phyloP scores from a whole-genome alignment of 2,888 invertebrate genomes.

The Drosophila limbata region DNA sequence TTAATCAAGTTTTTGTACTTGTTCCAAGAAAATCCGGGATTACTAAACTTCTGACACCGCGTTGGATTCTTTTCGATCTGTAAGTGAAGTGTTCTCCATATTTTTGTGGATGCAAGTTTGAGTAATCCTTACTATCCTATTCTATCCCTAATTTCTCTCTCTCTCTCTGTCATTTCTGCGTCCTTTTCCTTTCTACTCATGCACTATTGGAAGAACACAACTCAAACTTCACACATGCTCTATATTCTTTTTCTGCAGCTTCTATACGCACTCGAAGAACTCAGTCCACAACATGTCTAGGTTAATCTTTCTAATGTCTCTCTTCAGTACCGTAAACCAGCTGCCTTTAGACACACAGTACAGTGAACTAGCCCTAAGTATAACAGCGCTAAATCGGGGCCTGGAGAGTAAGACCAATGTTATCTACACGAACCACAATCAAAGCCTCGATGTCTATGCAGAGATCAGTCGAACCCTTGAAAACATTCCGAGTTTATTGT shows the following conservation, averaged over 20 bases:
- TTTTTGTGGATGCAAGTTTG: neutral
- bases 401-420: conserved; percentile 43
- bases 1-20: too few relatives aligned
- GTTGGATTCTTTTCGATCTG: too few relatives aligned
- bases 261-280: neutral
- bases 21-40: too few relatives aligned
- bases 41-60: too few relatives aligned
- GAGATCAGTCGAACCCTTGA: conserved; percentile 14
- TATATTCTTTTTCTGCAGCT: conserved; percentile 10
- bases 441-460: conserved; percentile 12
- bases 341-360: conserved; percentile 3
- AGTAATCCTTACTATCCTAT: neutral
- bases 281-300: conserved; percentile 29
- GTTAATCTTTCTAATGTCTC: conserved; percentile 9
- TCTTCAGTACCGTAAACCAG: neutral
- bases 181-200: neutral
- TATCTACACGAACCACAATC: conserved; percentile 21
- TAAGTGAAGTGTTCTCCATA: neutral
- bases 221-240: neutral
- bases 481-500: conserved; percentile 44
- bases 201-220: neutral
- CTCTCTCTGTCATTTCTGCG: neutral
- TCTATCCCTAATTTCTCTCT: neutral
- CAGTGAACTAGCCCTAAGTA: conserved; percentile 20
- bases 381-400: conserved; percentile 33